phyloP scores from a whole-genome alignment of 64 coral and sea anemone genomes.

The Montipora cactus region DNA sequence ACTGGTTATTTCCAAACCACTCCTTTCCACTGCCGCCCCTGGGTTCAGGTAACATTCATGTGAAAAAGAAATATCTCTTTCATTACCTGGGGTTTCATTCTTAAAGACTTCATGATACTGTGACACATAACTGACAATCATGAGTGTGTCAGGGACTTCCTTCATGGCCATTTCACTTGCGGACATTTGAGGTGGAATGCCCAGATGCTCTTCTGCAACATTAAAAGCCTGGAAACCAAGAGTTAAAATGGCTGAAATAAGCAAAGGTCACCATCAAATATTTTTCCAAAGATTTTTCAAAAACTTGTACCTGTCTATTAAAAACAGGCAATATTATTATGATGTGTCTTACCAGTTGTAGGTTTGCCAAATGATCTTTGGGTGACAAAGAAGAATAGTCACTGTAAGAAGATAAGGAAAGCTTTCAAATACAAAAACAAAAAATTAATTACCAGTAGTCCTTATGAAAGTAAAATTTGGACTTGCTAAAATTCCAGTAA shows the following conservation, averaged over 20 bases:
- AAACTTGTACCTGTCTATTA: too few relatives aligned
- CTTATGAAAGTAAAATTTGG: too few relatives aligned
- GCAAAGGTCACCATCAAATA: too few relatives aligned
- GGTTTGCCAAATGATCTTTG: constrained; percentile 82
- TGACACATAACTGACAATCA: constrained; percentile 92
- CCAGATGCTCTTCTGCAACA: constrained; percentile 92
- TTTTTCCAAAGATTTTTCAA: too few relatives aligned
- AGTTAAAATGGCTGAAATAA: background rate
- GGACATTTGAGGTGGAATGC: constrained; percentile 95
- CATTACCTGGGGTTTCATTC: constrained; percentile 86
- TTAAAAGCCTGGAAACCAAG: constrained; percentile 79
- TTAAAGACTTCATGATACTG: constrained; percentile 97
- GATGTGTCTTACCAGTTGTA: constrained; percentile 78
- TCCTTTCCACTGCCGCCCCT: too few relatives aligned
- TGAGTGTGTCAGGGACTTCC: constrained; percentile 83
- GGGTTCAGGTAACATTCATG: background rate
- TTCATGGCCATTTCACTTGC: constrained; percentile 87
- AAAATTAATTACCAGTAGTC: too few relatives aligned
- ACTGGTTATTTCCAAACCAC: too few relatives aligned
- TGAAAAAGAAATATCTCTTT: background rate
- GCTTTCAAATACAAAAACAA: background rate
- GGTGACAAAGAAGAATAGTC: constrained; percentile 80
- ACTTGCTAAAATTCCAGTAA: too few relatives aligned
- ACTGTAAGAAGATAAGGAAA: constrained; percentile 42
- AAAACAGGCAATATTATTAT: too few relatives aligned